Base-by-base conservation (phyloP, 2,113 vertebrate species). In the Apus apus region DNA sequence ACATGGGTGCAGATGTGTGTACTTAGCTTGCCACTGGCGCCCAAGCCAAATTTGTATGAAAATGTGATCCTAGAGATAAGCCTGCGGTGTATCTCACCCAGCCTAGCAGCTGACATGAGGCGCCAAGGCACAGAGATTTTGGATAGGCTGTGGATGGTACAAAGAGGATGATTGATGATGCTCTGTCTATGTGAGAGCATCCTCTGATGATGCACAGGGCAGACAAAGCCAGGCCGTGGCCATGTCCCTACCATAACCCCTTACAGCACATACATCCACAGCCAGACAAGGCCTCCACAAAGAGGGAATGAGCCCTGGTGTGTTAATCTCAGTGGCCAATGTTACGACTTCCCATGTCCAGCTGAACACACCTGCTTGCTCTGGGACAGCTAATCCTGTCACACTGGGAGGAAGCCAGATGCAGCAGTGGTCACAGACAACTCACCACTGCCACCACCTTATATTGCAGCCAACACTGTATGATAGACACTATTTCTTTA, bases 1-100 rank as follows among this genome's bases (percentile, higher is more conserved):
- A 11, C 13, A 17, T 19, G n/a, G n/a, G 43, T 19, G 32, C 53
- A 57, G 54, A 51, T 46, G 36, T 0, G 0, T 2, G 5, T 54
- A 12, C 29, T 38, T 51, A 56, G 64, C 13, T n/a, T 57, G 29
- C 16, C 26, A 9, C 29, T 3, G 6, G 32, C 3, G 5, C 75
- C 43, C 30, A 72, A 40, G 36, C 5, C 56, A 92, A 50, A 30
- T 26, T 26, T 0, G 6, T 30, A 29, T 2, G 26, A 68, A 87
- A 93, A 76, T 23, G 22, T 0, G 6, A 4, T 19, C 56, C 17
- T 11, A 91, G 36, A 30, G 19, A 21, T 15, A 77, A 62, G 11
- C 17, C 77, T 1, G 1, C 3, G 6, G 16, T 19, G 2, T 10
- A 70, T 40, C 26, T 89, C n/a, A 66, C 50, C 17, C 66, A 57